Evolutionary conservation across 1,140 invertebrate genomes (phyloP), one percentile per base, ranked within the genome.

Genomic region (Atta cephalotes): DNA sequence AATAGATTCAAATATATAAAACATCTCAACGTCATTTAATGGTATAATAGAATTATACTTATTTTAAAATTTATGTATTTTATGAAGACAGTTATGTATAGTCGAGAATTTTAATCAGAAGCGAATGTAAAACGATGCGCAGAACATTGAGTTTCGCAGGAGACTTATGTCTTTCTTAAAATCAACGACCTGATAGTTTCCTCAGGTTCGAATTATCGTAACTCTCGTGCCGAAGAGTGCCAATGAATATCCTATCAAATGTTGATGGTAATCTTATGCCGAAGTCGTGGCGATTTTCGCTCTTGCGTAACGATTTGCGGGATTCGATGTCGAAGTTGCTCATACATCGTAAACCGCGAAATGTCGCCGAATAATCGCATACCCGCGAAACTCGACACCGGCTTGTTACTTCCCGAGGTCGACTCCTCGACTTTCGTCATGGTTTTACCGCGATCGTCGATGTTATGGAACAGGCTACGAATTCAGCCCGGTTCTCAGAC

Each of bases 401-500:
- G 25, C 56, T 16, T 74, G 56, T 82, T 49, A 16, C 39, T 31
- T 51, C 51, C 12, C 70, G 68, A 62, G 80, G 80, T 74, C 68
- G 80, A 74, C 16, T 60, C 53, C 53, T 74, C 80, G 68, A 31
- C 21, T 82, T 60, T 74, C 53, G 39, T 62, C 39, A 25, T 49
- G 56, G 39, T 62, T 74, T 25, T 49, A 53, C 56, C 56, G 25
- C 70, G 39, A 25, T 74, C 53, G 68, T 9, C 80, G 68, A 74
- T 39, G 16, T 60, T 70, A 70, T 31, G 70, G 56, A 49, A 84
- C 39, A 35, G n/a, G 31, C 70, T 18, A 25, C 21, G 49, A 76
- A 76, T 76, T 84, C 56, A 39, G 7, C 28, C 39, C 71, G 80
- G 58, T 84, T 84, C 80, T 74, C 70, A 84, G 80, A 62, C 80